Base-by-base conservation (phyloP, 92 coral and sea anemone genomes). In the Zoanthus gigantus region DNA sequence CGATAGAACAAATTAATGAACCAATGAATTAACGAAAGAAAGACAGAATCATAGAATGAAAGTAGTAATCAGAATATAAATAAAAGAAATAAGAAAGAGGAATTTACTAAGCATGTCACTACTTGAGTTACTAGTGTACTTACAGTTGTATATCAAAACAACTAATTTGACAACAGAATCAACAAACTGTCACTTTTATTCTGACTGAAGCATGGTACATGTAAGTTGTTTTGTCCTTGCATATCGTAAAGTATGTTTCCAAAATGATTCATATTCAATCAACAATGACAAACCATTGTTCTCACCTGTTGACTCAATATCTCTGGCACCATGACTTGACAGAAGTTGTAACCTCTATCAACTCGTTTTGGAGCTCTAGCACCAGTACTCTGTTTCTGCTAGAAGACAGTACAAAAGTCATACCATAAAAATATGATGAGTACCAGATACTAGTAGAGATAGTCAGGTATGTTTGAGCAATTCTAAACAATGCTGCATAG, bases 221-320 rank as follows among this genome's bases (percentile, higher is more conserved):
- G 61, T 54, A 76, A 76, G 48, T 76, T 29, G 18, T 76, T 76
- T 76, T 76, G 81, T 76, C 67, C 81, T 50, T 7, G 48, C 66
- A 76, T 76, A 76, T 76, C 81, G 48, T 76, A 76, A 76, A 76
- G 81, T 76, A 76, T 76, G 81, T 76, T 76, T 52, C 81, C 81
- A 76, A 76, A 76, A 76, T 76, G 81, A 76, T 76, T 76, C 81
- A 76, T 52, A 65, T 76, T 76, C 81, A 76, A 76, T 76, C 81
- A 76, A 53, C 81, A 76, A 76, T 76, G 81, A 76, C 81, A 76
- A 76, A 76, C n/a, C 66, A 76, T 76, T 46, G 63, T 76, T 76
- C 80, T 76, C 80, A 76, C 66, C 80, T 76, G 80, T 76, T 76
- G 80, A 76, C 63, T 76, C 5, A 76, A 76, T 76, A 76, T 76